phyloP scores from a whole-genome alignment of 2,113 vertebrate genomes.

The Entelurus aequoreus region DNA sequence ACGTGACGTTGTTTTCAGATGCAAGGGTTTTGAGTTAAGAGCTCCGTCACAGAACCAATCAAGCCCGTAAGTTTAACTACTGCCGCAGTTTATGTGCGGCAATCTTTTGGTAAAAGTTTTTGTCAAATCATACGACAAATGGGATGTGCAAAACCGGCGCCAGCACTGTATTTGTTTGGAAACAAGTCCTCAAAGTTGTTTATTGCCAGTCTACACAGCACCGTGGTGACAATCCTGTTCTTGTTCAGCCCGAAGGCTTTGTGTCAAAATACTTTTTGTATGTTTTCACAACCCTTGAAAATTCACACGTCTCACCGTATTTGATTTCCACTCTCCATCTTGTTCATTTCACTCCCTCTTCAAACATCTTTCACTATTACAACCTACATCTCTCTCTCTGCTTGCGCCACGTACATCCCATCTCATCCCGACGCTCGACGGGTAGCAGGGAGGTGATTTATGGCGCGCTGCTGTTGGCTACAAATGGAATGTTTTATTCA shows the following conservation, averaged over 20 bases:
- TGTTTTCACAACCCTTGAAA: not conserved
- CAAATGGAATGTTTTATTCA: slow-evolving; percentile 67
- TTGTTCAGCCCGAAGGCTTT: not conserved
- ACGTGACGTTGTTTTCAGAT: too few relatives aligned
- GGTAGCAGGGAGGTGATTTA: slow-evolving; percentile 41
- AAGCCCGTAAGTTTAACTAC: too few relatives aligned
- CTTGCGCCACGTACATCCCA: not conserved
- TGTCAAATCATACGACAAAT: too few relatives aligned
- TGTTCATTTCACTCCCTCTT: slow-evolving; percentile 5
- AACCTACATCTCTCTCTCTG: slow-evolving; percentile 7
- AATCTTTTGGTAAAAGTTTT: too few relatives aligned
- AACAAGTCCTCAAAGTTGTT: not conserved
- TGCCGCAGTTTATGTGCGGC: too few relatives aligned
- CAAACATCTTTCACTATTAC: slow-evolving; percentile 19
- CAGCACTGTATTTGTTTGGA: too few relatives aligned
- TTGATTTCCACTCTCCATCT: slow-evolving; percentile 7
- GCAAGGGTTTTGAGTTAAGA: too few relatives aligned
- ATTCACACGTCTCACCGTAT: not conserved
- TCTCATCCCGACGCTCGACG: slow-evolving; percentile 13
- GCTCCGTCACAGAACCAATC: too few relatives aligned
- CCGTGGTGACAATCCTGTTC: not conserved
- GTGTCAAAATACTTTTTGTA: not conserved
- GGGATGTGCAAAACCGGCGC: too few relatives aligned
- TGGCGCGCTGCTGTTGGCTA: slow-evolving; percentile 38
- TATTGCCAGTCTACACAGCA: not conserved